Evolutionary conservation across 1,140 invertebrate genomes (phyloP).

Genomic region (Phymastichus coffea): DNA sequence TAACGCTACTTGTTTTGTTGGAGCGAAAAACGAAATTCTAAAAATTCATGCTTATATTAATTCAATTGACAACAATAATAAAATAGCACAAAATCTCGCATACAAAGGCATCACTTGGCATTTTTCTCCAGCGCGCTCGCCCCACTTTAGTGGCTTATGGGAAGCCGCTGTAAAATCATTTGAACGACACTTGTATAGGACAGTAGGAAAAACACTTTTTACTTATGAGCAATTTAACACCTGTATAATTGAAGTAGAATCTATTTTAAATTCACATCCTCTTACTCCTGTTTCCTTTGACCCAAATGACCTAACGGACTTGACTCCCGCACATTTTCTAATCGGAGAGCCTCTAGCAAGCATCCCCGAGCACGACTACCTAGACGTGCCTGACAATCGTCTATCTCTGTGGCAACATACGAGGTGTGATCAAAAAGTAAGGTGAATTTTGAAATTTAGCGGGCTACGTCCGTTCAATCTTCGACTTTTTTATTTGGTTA

Average conservation of each 20-base stretch:
- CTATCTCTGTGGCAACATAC: no score
- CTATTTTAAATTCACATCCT: no score
- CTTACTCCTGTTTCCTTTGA: no score
- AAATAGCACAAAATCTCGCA: neutral
- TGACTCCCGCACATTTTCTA: no score
- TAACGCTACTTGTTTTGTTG: neutral
- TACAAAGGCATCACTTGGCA: neutral
- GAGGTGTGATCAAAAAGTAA: no score
- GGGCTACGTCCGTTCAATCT: no score
- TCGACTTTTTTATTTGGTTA: no score
- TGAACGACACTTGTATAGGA: no score
- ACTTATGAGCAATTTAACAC: constrained; percentile 14
- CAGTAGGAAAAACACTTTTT: neutral
- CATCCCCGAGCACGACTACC: neutral
- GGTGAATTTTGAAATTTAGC: no score
- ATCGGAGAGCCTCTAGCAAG: constrained; percentile 8
- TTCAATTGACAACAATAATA: neutral
- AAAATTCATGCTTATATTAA: neutral
- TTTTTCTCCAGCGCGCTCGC: no score
- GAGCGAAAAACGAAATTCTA: neutral
- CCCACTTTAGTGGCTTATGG: neutral
- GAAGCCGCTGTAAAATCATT: neutral
- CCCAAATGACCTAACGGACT: no score
- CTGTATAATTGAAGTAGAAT: neutral
- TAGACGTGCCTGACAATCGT: neutral